These are phyloP conservation scores for Jaculus jaculus DNA, from an alignment of 2,113 vertebrate species.

Conservation along the genomic window DNA sequence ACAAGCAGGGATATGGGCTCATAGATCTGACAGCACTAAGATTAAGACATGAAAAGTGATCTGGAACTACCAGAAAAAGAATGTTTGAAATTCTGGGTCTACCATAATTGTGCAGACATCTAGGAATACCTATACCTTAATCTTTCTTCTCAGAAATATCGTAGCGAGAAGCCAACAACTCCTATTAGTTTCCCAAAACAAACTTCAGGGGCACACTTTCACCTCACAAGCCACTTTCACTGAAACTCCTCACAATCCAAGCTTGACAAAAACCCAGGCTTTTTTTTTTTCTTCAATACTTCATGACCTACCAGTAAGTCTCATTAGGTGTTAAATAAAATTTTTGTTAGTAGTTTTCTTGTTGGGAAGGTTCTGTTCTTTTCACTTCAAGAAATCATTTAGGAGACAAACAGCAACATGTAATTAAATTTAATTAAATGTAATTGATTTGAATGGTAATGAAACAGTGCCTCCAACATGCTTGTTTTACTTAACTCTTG, in stretches of 20 bases:
- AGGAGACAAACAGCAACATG: conserved; percentile 24
- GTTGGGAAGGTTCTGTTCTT: conserved; percentile 57
- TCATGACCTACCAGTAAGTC: neutral
- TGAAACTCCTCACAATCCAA: neutral
- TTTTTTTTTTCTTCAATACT: conserved; percentile 2
- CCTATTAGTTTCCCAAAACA: neutral
- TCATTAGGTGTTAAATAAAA: conserved; percentile 39
- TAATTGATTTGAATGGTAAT: conserved; percentile 50
- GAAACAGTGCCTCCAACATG: neutral
- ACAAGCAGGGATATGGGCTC: neutral
- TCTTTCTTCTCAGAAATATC: neutral
- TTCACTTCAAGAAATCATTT: conserved; percentile 30
- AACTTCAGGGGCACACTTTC: neutral
- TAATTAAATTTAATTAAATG: conserved; percentile 41
- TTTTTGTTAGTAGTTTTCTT: conserved; percentile 36
- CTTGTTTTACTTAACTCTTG: conserved; percentile 29
- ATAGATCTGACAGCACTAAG: neutral
- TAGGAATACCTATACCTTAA: neutral
- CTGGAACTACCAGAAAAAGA: neutral
- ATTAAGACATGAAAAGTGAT: neutral
- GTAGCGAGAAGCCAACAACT: neutral
- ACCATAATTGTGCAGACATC: no score
- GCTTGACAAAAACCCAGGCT: neutral
- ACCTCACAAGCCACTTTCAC: neutral
- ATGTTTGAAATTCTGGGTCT: neutral